Conservation (phyloP, 2,797 vertebrate genomes). For the Megalops cyprinoides region DNA sequence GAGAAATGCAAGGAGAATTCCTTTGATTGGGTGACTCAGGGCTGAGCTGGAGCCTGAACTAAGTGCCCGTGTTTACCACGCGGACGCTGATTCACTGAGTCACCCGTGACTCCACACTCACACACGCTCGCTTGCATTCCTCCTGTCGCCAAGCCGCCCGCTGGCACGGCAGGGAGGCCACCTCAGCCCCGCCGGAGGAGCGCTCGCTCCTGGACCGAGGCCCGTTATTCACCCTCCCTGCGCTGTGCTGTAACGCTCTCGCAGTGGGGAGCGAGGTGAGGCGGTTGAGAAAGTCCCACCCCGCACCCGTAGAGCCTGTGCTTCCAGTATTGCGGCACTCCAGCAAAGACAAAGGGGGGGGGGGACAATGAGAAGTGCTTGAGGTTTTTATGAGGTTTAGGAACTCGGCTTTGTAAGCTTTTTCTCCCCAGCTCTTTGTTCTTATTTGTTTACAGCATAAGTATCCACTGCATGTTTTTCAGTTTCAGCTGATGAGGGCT, state of each 20-base stretch:
- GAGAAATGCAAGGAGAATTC: slow-evolving; percentile 56
- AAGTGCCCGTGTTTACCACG: slow-evolving; percentile 53
- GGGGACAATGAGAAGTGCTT: neutral
- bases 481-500: neutral
- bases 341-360: neutral
- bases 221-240: too few species aligned
- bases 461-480: neutral
- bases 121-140: slow-evolving; percentile 35
- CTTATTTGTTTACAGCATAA: neutral
- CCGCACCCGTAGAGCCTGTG: neutral
- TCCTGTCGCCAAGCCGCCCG: neutral
- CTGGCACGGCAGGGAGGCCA: slow-evolving; percentile 12
- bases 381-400: neutral
- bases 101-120: slow-evolving; percentile 43
- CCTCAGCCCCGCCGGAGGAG: neutral
- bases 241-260: neutral
- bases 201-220: neutral
- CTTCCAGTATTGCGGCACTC: neutral
- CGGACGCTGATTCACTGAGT: slow-evolving; percentile 50
- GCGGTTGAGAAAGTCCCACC: neutral
- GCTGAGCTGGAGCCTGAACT: slow-evolving; percentile 52
- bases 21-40: slow-evolving; percentile 62
- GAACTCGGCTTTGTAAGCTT: too few species aligned
- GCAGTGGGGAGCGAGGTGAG: neutral
- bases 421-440: too few species aligned